phyloP scores from a whole-genome alignment of 2,888 invertebrate species.

The Bruchidius siliquastri region DNA sequence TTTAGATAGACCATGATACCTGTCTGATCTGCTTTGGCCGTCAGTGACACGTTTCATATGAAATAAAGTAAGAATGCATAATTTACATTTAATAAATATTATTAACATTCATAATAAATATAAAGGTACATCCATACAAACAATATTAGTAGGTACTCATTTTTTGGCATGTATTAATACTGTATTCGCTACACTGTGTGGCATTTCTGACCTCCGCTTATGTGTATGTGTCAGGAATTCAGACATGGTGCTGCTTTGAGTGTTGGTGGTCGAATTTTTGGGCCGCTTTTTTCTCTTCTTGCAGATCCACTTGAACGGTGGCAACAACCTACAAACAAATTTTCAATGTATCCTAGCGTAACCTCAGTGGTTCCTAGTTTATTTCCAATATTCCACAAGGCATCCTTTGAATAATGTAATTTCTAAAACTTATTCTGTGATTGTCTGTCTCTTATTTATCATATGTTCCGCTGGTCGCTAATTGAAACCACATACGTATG shows the following conservation, averaged over 20 bases:
- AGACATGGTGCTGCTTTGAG: slow-evolving; percentile 46
- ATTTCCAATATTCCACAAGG: background rate
- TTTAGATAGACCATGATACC: no score
- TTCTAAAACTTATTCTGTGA: no score
- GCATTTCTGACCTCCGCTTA: slow-evolving; percentile 24
- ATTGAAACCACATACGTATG: no score
- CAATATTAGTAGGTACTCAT: slow-evolving; percentile 10
- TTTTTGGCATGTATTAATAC: slow-evolving; percentile 28
- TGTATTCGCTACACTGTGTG: slow-evolving; percentile 25
- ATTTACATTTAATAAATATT: background rate
- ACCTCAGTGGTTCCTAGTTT: no score
- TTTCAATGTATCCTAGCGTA: background rate
- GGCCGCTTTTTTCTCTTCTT: slow-evolving; percentile 28
- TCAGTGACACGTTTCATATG: no score
- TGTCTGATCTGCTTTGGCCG: no score
- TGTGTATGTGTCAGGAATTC: slow-evolving; percentile 36
- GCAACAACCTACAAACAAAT: slow-evolving; percentile 30
- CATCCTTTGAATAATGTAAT: slow-evolving; percentile 1
- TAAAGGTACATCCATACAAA: background rate
- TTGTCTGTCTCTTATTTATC: no score
- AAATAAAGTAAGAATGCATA: background rate
- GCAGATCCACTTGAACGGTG: slow-evolving; percentile 37
- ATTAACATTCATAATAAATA: background rate
- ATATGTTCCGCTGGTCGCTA: no score
- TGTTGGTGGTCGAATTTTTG: slow-evolving; percentile 49